Conservation (phyloP, 2,113 vertebrate species). For the Chloroceryle aenea region DNA sequence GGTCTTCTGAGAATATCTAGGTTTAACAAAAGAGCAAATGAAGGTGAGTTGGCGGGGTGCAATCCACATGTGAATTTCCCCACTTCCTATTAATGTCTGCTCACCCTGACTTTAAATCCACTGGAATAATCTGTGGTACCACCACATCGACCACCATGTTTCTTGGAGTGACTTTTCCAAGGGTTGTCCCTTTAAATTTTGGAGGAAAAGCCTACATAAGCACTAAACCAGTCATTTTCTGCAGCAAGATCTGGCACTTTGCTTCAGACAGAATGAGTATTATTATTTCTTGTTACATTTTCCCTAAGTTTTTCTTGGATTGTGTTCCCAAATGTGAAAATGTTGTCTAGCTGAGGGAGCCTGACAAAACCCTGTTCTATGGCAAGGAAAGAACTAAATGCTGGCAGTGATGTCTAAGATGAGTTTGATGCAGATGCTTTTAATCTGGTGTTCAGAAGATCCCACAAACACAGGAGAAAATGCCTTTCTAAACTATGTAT, state of each 20-base stretch:
- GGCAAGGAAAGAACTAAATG: not conserved
- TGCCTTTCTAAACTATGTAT: not conserved
- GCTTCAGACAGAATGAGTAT: not conserved
- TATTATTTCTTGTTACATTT: constrained; percentile 7
- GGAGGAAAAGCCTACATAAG: not conserved
- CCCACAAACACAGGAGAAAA: not conserved
- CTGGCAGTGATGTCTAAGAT: not conserved
- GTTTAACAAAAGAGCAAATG: not conserved
- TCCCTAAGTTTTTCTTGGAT: not conserved
- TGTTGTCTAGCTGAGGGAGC: not conserved
- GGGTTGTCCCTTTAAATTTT: not conserved
- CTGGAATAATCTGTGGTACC: not conserved
- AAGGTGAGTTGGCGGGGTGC: not conserved
- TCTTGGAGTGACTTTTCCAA: not conserved
- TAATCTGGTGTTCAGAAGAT: constrained; percentile 1
- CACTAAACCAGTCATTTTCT: not conserved
- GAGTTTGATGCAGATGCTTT: constrained; percentile 16
- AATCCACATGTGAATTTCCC: not conserved
- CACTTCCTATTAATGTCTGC: not conserved
- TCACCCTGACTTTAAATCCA: not conserved
- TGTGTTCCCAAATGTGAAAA: not conserved
- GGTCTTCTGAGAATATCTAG: not conserved
- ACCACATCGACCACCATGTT: not conserved
- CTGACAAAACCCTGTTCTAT: not conserved
- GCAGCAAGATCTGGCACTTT: not conserved